phyloP scores from a whole-genome alignment of 1,140 invertebrate species.

The Anagrus nilaparvatae region DNA sequence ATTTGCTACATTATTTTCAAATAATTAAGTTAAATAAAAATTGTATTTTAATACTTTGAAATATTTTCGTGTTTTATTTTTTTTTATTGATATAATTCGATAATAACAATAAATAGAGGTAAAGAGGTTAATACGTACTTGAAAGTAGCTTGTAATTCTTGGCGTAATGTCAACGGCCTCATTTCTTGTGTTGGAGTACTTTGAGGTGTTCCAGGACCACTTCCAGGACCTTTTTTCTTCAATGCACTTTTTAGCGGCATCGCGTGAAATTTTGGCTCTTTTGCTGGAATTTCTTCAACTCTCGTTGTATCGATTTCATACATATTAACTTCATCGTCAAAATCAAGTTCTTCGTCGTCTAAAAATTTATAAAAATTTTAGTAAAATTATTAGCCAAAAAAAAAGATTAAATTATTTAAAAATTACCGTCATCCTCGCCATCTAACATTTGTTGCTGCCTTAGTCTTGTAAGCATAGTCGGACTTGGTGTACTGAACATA shows the following conservation, averaged over 20 bases:
- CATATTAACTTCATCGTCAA: constrained; percentile 11
- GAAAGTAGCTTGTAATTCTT: constrained; percentile 53
- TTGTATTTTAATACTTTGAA: too few relatives aligned
- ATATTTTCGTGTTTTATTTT: neutral
- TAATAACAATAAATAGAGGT: neutral
- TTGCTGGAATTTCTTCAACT: constrained; percentile 81
- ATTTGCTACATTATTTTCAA: too few relatives aligned
- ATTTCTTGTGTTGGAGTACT: constrained; percentile 71
- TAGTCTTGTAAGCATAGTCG: constrained; percentile 51
- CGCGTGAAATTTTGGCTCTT: constrained; percentile 78
- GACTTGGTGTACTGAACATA: constrained; percentile 86
- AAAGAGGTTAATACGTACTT: constrained; percentile 42
- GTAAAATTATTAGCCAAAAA: neutral
- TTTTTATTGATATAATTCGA: too few relatives aligned
- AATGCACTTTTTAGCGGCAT: constrained; percentile 85
- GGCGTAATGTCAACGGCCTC: constrained; percentile 55
- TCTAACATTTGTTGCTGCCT: constrained; percentile 45
- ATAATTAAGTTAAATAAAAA: too few relatives aligned
- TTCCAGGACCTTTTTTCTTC: constrained; percentile 63
- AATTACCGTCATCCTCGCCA: constrained; percentile 55
- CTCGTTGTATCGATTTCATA: constrained; percentile 62
- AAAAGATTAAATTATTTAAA: constrained; percentile 7
- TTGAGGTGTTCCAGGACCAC: constrained; percentile 49
- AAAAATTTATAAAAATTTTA: neutral
- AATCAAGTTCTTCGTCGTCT: constrained; percentile 44